phyloP scores from a whole-genome alignment of 2,888 invertebrate species.

The Cyaniris semiargus region DNA sequence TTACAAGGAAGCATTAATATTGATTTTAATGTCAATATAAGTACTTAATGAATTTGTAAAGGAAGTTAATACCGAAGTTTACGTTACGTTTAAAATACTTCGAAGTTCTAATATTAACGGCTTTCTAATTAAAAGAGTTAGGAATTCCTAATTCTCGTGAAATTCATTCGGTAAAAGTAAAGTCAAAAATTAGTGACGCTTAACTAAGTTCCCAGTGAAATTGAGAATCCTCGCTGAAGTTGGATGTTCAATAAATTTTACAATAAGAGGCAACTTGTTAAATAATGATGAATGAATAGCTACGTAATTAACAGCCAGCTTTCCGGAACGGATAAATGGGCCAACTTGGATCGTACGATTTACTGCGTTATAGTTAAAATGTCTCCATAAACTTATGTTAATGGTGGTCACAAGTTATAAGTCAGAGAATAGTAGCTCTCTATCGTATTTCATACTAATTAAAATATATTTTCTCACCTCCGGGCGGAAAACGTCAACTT shows the following conservation, averaged over 20 bases:
- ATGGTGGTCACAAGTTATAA: background rate
- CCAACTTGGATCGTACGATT: conserved; percentile 34
- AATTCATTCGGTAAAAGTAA: background rate
- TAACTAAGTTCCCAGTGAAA: background rate
- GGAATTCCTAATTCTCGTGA: background rate
- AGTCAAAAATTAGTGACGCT: conserved; percentile 25
- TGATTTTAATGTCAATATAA: background rate
- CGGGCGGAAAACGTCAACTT: too few relatives aligned
- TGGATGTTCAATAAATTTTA: conserved; percentile 11
- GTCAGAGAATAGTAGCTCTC: background rate
- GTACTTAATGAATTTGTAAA: background rate
- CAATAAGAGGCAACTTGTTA: conserved; percentile 26
- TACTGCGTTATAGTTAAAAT: conserved; percentile 37
- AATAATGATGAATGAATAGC: conserved; percentile 26
- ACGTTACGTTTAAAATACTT: background rate
- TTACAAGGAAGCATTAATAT: too few relatives aligned
- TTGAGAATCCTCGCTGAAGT: conserved; percentile 3
- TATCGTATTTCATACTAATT: background rate
- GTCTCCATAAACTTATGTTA: background rate
- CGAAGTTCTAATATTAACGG: conserved; percentile 9
- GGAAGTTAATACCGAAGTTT: background rate
- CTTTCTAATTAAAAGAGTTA: background rate
- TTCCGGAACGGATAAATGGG: conserved; percentile 36
- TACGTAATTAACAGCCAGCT: conserved; percentile 22
- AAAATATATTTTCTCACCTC: too few relatives aligned